Evolutionary conservation across 2,113 vertebrate species (phyloP).

Genomic region (Girardinichthys multiradiatus): DNA sequence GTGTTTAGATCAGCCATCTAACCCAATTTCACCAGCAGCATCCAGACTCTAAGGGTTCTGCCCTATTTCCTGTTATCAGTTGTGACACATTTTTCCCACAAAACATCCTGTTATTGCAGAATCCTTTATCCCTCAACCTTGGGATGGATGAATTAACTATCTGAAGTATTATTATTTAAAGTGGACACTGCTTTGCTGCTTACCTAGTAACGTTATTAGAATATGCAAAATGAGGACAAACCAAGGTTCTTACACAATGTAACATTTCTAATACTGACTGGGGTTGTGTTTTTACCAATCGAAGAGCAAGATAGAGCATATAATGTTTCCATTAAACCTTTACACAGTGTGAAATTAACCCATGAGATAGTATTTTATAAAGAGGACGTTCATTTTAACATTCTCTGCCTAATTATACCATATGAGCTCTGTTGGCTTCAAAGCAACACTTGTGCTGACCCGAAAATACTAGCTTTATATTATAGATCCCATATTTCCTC

Average conservation of each 20-base stretch:
- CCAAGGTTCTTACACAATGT: background rate
- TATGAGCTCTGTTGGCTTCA: conserved; percentile 1
- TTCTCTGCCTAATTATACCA: conserved; percentile 2
- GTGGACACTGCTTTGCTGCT: background rate
- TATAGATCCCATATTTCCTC: background rate
- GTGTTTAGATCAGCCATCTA: background rate
- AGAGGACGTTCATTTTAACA: background rate
- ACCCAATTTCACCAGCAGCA: background rate
- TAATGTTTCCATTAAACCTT: background rate
- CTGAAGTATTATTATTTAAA: background rate
- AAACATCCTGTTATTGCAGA: background rate
- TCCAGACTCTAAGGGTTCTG: background rate
- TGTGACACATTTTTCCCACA: background rate
- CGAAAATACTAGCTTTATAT: background rate
- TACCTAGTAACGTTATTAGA: background rate
- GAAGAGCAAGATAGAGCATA: background rate
- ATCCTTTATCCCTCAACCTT: background rate
- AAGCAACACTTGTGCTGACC: background rate
- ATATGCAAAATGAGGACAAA: background rate
- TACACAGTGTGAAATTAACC: background rate
- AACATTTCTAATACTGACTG: background rate
- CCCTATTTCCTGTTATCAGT: background rate
- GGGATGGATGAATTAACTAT: background rate
- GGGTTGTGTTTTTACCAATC: background rate
- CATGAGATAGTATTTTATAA: background rate